Evolutionary conservation across 92 coral and sea anemone species (phyloP).

Genomic region (Umimayanthus chanpuru): DNA sequence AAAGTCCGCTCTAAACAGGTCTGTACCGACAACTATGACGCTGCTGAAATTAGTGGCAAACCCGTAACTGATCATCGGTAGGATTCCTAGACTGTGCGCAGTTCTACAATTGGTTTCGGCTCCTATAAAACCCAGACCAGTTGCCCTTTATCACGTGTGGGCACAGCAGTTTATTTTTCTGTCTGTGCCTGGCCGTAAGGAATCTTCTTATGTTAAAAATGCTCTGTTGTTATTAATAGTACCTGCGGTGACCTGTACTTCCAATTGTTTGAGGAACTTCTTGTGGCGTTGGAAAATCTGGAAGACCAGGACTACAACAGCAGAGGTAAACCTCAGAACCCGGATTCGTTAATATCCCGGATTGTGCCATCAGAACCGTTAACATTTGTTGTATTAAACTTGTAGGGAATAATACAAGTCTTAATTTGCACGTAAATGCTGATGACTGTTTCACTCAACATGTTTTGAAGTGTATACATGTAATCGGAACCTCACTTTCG

Average conservation of each 20-base stretch:
- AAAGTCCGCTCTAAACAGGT: no score
- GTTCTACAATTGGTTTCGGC: no score
- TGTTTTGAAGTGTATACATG: no score
- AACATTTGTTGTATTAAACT: neutral
- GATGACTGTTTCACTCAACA: no score
- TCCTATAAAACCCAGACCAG: no score
- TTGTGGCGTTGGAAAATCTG: slow-evolving; percentile 82
- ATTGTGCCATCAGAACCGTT: neutral
- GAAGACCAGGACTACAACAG: slow-evolving; percentile 81
- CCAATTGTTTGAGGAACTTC: slow-evolving; percentile 91
- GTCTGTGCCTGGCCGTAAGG: no score
- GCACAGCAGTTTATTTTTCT: neutral
- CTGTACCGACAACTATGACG: no score
- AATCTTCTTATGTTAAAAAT: neutral
- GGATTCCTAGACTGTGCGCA: no score
- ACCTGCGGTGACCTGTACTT: slow-evolving; percentile 90
- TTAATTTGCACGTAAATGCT: no score
- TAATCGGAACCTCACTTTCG: no score
- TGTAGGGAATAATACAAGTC: neutral
- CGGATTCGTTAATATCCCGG: neutral
- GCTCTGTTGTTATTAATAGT: slow-evolving; percentile 48
- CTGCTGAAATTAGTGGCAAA: no score
- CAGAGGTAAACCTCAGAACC: slow-evolving; percentile 54
- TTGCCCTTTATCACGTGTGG: neutral
- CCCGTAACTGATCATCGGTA: no score